Base-by-base conservation (phyloP, 2,888 invertebrate species). In the Carabus problematicus region DNA sequence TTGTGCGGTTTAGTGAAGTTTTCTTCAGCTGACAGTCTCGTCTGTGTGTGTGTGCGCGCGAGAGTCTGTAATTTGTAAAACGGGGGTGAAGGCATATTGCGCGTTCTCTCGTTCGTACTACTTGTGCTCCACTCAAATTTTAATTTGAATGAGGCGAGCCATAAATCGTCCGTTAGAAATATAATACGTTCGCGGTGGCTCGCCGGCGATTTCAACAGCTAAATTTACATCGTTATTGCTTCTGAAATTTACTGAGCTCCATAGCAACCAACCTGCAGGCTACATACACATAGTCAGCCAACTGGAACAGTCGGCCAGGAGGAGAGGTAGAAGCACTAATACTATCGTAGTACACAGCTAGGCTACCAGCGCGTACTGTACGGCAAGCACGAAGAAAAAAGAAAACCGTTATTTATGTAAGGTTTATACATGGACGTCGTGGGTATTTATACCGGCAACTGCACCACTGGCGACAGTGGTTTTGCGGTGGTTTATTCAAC, bases 161-260 rank as follows among this genome's bases (percentile, higher is more conserved):
- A 77, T 80, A 80, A 80, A 80, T 80, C 75, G 74, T 73, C 71
- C 73, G 76, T 76, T 77, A 77, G 79, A 79, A 79, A 80, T 79
- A 79, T 79, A 79, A 79, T 77, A 70, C 70, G 63, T 60, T 64
- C 42, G 64, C 45, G 60, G 79, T 78, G 77, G 77, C 76, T 76
- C 74, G 77, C 77, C 76, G 77, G 77, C 79, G 78, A 79, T 79
- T 79, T 79, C 78, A 78, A 77, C 79, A 75, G 77, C 78, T 77
- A 78, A 81, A 81, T 81, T 81, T 81, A 79, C 81, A 81, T 81
- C 78, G 79, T 80, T 81, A 81, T 80, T 80, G 80, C 80, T 78
- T 78, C 75, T 72, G 74, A 76, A 79, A 81, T 81, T 81, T 81
- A 81, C 76, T 78, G 77, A 29, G 47, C 18, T 42, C 47, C 43